phyloP scores from a whole-genome alignment of 2,797 vertebrate genomes.

The Molothrus ater region DNA sequence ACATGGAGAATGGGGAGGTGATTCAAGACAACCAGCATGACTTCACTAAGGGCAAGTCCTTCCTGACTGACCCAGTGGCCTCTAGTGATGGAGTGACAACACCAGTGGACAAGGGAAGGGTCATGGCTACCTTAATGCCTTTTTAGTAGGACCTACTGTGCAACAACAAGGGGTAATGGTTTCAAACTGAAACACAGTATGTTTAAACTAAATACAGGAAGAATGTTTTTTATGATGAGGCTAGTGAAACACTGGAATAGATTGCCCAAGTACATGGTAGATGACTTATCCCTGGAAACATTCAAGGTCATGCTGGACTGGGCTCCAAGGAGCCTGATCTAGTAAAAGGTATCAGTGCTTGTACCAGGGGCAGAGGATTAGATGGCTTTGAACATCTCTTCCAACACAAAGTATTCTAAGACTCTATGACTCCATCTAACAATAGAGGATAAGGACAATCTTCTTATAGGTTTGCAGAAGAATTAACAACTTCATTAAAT shows the following conservation, averaged over 20 bases:
- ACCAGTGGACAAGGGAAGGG: neutral
- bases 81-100: neutral
- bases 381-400: neutral
- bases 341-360: neutral
- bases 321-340: neutral
- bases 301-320: neutral
- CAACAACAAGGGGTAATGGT: neutral
- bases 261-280: neutral
- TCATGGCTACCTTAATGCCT: neutral
- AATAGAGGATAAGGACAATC: fast-evolving
- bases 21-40: neutral
- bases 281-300: neutral
- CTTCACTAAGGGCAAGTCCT: neutral
- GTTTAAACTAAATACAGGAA: neutral
- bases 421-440: neutral
- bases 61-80: no score
- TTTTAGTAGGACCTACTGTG: neutral
- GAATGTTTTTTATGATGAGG: neutral
- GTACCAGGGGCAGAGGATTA: neutral
- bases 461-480: neutral
- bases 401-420: neutral
- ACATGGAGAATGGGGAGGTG: neutral
- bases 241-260: neutral
- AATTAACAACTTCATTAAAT: neutral
- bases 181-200: neutral